Conservation (phyloP, 1,140 invertebrate species). For the Melanaphis sacchari region DNA sequence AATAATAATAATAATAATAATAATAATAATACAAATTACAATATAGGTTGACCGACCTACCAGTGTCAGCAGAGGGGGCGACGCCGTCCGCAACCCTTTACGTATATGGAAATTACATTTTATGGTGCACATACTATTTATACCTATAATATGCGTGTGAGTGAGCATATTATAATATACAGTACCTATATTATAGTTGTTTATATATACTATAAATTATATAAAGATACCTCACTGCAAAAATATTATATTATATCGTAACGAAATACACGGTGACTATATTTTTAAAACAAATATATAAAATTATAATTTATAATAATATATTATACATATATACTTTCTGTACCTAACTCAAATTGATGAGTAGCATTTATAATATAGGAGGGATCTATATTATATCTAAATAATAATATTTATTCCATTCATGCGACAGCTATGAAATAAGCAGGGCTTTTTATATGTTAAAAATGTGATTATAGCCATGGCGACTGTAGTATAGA, state of each 20-base stretch:
- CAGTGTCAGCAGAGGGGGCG: background rate
- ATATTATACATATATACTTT: too few species aligned
- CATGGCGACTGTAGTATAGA: background rate
- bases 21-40: background rate
- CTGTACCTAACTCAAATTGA: too few species aligned
- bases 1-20: background rate
- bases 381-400: background rate
- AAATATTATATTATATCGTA: background rate
- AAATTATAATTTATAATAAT: background rate
- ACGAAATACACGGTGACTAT: background rate
- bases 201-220: background rate
- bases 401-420: background rate
- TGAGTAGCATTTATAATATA: too few species aligned
- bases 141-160: background rate
- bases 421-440: background rate
- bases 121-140: background rate
- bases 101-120: slow-evolving; percentile 43
- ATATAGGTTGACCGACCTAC: background rate
- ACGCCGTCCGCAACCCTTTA: slow-evolving; percentile 15
- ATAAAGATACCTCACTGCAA: background rate
- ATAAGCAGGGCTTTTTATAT: background rate
- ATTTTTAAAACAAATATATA: background rate
- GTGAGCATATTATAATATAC: background rate
- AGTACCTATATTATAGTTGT: background rate
- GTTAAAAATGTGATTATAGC: background rate